These are phyloP conservation scores for Seriola quinqueradiata DNA, from an alignment of 2,113 vertebrate species.

Conservation along the genomic window DNA sequence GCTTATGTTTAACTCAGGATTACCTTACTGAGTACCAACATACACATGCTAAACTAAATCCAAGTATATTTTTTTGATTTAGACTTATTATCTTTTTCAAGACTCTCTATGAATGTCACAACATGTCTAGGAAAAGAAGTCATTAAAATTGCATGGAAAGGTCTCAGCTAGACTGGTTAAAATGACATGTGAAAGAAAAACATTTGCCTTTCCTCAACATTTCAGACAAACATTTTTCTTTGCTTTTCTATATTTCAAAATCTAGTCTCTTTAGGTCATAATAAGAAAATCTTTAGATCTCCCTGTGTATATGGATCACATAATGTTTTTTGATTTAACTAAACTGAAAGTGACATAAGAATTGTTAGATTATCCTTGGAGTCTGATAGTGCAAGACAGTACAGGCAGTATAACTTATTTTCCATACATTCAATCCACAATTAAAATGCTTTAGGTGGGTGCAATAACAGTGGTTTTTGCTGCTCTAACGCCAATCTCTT, in stretches of 20 bases:
- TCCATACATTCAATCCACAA: not conserved
- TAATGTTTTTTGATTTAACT: not conserved
- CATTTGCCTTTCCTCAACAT: not conserved
- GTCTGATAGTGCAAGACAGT: not conserved
- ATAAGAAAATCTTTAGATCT: not conserved
- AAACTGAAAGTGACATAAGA: not conserved
- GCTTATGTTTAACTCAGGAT: not conserved
- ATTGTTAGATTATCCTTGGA: not conserved
- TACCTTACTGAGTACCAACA: not conserved
- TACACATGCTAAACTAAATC: not conserved
- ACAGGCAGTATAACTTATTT: not conserved
- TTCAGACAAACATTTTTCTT: not conserved
- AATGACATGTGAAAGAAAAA: not conserved
- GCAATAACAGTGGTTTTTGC: not conserved
- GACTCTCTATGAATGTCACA: not conserved
- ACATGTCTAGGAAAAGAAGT: not conserved
- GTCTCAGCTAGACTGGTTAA: not conserved
- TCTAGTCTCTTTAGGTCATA: no score
- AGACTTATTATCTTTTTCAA: not conserved
- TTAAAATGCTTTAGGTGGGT: not conserved
- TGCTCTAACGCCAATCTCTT: not conserved
- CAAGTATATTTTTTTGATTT: not conserved
- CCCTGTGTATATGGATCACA: not conserved
- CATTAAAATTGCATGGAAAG: not conserved
- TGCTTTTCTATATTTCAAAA: not conserved